Conservation (phyloP, 2,888 invertebrate species). For the Athalia circularis region DNA sequence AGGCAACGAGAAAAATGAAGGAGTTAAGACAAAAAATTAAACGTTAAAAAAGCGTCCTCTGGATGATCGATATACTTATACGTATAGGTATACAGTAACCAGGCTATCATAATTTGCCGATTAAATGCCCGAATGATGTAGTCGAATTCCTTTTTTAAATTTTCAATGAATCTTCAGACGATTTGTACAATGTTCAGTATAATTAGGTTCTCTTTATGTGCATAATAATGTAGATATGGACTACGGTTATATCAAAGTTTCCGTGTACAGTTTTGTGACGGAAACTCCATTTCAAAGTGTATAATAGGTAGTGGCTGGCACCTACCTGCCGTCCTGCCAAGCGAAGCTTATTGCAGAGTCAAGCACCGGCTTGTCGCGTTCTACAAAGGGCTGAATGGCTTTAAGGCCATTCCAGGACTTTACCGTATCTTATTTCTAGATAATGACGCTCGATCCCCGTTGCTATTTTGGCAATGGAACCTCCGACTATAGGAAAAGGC, state of each 20-base stretch:
- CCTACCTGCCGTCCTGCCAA: slow-evolving; percentile 20
- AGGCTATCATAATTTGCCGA: too few relatives aligned
- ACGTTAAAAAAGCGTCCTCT: too few relatives aligned
- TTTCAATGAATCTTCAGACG: too few relatives aligned
- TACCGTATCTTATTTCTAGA: slow-evolving; percentile 23
- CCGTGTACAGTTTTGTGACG: not conserved
- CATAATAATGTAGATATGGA: too few relatives aligned
- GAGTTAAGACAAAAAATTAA: too few relatives aligned
- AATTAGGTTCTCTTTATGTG: too few relatives aligned
- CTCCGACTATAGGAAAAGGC: slow-evolving; percentile 8
- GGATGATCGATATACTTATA: too few relatives aligned
- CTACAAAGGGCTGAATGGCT: slow-evolving; percentile 27
- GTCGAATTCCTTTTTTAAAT: too few relatives aligned
- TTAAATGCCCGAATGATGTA: too few relatives aligned
- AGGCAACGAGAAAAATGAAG: too few relatives aligned
- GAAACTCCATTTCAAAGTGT: slow-evolving; percentile 6
- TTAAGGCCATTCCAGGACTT: slow-evolving; percentile 19
- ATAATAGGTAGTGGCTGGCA: not conserved
- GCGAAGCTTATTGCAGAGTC: slow-evolving; percentile 18
- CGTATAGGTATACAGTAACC: too few relatives aligned
- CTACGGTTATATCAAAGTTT: not conserved
- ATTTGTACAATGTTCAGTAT: too few relatives aligned
- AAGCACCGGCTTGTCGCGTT: slow-evolving; percentile 28
- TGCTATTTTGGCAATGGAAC: slow-evolving; percentile 11
- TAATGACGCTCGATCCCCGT: slow-evolving; percentile 19